These are phyloP conservation scores for Steatocranus sp. DNA, from an alignment of 2,797 vertebrate genomes.

Conservation along the genomic window DNA sequence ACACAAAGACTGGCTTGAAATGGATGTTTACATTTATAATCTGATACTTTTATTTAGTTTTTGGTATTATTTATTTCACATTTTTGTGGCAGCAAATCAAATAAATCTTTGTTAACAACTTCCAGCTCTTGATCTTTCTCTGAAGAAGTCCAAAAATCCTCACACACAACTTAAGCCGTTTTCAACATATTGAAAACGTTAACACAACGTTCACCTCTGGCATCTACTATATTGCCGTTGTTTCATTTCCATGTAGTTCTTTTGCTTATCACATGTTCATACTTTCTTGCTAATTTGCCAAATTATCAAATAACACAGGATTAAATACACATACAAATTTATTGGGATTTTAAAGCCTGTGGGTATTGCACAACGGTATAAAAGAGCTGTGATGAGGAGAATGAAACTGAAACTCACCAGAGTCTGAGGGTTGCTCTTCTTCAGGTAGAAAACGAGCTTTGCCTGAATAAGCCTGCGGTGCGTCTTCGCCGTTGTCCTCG, in stretches of 20 bases:
- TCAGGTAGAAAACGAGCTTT: constrained; percentile 78
- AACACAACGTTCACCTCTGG: not conserved
- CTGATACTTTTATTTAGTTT: not conserved
- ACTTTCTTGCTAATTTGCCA: not conserved
- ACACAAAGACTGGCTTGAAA: not conserved
- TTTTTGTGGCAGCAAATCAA: not conserved
- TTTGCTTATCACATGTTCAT: not conserved
- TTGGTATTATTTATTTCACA: not conserved
- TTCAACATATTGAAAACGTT: not conserved
- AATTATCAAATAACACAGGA: not conserved
- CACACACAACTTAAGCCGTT: not conserved
- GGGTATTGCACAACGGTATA: not conserved
- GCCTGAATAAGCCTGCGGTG: constrained; percentile 75
- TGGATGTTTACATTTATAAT: not conserved
- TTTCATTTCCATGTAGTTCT: not conserved
- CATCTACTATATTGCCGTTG: not conserved
- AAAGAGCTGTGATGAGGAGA: not conserved
- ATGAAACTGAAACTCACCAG: constrained; percentile 65
- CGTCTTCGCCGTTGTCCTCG: constrained; percentile 93
- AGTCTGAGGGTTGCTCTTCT: constrained; percentile 68
- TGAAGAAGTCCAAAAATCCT: not conserved
- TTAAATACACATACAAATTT: not conserved
- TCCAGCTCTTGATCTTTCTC: not conserved
- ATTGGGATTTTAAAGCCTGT: not conserved
- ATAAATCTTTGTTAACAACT: not conserved